Evolutionary conservation across 2,797 vertebrate genomes (phyloP), one percentile per base, ranked within the genome.

Genomic region (Rhinophrynus dorsalis): DNA sequence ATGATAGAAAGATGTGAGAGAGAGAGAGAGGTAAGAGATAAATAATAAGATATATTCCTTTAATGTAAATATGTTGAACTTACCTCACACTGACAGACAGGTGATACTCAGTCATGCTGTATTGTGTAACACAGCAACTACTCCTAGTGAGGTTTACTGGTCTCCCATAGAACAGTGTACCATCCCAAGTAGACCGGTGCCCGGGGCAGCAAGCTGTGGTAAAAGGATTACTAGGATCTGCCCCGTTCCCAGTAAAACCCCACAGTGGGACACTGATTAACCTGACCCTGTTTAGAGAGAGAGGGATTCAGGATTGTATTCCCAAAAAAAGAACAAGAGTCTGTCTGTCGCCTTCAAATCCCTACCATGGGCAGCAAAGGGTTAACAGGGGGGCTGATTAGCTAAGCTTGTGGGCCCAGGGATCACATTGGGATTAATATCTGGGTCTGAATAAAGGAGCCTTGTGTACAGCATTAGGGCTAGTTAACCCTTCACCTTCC

Each of bases 381-480:
- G 57, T 61, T 69, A 69, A 69, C 50, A 23, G 24, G 8, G 24
- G 57, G 35, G 33, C 47, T 51, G 47, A 54, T 51, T 69, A 52
- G 26, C 48, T 27, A 15, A 51, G 1, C 6, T 29, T 29, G 12
- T 24, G 47, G 24, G 15, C 1, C 24, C 11, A 26, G 10, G 30
- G 21, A 73, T 73, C 69, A 73, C 69, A 50, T 42, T 73, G 62
- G 45, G 55, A 73, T 66, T 73, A 60, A 72, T 60, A 20, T 44
- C n/a, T 42, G 9, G 11, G 30, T 29, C 20, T 5, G 24, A 26
- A 73, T 59, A 66, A 66, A 24, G 45, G 26, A 13, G 26, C 54
- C 30, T 58, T 58, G 52, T 68, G 20, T 30, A 23, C 18, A n/a
- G 59, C 23, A 26, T 29, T 32, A 21, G 55, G 55, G 18, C 15